Evolutionary conservation across 2,888 invertebrate genomes (phyloP).

Genomic region (Gymnocheta viridis): DNA sequence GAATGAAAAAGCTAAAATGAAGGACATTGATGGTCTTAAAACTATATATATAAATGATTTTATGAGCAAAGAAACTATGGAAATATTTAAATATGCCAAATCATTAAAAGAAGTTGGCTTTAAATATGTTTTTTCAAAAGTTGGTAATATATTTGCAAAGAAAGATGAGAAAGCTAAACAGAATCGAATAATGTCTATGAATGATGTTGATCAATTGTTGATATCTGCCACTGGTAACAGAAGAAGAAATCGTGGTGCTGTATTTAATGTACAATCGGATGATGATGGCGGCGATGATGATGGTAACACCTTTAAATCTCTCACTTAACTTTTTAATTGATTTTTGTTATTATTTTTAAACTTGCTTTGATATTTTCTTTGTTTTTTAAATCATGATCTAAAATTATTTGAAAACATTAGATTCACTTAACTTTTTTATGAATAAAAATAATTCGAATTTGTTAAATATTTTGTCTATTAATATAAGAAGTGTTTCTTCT

Average conservation of each 20-base stretch:
- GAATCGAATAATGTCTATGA: background rate
- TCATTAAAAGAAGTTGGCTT: background rate
- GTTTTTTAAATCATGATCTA: no score
- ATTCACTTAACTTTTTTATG: no score
- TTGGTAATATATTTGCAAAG: background rate
- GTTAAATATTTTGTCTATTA: background rate
- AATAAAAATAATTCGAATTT: slow-evolving; percentile 39
- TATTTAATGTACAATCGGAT: no score
- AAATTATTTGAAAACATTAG: no score
- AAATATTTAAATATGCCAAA: background rate
- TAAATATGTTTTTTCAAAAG: background rate
- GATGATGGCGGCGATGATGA: no score
- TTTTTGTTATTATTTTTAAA: no score
- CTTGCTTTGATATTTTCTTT: no score
- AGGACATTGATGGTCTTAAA: background rate
- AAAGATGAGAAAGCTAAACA: background rate
- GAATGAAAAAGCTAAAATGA: background rate
- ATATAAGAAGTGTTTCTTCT: background rate
- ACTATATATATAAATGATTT: slow-evolving; percentile 37
- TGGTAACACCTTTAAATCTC: no score
- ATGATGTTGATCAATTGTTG: background rate
- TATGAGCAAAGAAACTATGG: slow-evolving; percentile 20
- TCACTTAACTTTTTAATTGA: no score
- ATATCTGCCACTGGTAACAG: background rate
- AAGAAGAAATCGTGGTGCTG: no score